Percentiles rank a stretch among this genome's conserved stretches.
Conservation (phyloP, 2,113 vertebrate species). For the Steatornis caripensis region DNA sequence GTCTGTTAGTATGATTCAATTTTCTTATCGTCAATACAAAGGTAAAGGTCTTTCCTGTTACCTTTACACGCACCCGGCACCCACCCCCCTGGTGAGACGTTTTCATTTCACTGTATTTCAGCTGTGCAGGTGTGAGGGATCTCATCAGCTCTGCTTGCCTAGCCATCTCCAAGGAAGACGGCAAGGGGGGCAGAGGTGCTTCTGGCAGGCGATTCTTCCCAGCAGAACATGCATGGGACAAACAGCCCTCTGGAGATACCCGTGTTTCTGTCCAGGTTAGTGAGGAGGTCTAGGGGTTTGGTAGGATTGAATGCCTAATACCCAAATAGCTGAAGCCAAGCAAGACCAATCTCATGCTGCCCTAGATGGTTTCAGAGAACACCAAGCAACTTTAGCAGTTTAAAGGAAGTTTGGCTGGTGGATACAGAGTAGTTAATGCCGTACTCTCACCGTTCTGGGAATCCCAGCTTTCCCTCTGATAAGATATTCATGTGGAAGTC, state of each 20-base stretch:
- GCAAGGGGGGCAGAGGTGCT: rapidly evolving
- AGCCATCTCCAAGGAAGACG: not conserved
- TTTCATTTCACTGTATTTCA: not conserved
- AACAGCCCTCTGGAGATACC: not conserved
- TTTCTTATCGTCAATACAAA: not conserved
- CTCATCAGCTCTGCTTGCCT: not conserved
- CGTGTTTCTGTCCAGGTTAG: not conserved
- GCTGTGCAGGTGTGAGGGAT: not conserved
- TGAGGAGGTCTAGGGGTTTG: not conserved
- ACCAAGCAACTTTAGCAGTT: not conserved
- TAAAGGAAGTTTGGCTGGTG: not conserved
- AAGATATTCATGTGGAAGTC: not conserved
- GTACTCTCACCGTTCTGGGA: not conserved
- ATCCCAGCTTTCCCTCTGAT: not conserved
- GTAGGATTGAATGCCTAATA: not conserved
- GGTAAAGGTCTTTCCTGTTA: not conserved
- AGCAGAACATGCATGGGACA: not conserved
- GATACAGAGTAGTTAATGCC: not conserved
- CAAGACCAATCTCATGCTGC: not conserved
- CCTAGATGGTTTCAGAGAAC: not conserved
- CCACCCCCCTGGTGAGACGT: not conserved
- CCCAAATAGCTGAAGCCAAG: not conserved
- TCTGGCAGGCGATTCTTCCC: not conserved
- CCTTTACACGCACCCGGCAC: not conserved
- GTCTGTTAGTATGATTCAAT: not conserved